Evolutionary conservation across 2,888 invertebrate species (phyloP), one percentile per base, ranked within the genome.

Genomic region (Pollenia angustigena): DNA sequence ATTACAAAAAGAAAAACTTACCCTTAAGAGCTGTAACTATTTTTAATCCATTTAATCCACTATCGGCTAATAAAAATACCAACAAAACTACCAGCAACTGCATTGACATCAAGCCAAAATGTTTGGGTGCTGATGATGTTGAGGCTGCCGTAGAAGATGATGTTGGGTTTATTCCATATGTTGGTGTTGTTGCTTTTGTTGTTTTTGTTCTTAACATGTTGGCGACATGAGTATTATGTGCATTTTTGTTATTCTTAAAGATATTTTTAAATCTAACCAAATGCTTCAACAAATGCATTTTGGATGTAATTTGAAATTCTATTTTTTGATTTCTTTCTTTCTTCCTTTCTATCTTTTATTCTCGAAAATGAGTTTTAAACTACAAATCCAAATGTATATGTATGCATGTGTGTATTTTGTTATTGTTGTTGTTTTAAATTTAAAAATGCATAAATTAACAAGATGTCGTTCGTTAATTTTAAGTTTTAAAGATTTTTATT

Each of bases 11-110:
- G 50, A 79, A 69, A 76, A 87, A 92, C 92, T 92, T 92, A 92
- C 92, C 92, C 92, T 92, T 92, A 90, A 92, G 92, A 89, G 92
- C 92, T 86, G 91, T 90, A 90, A 92, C 92, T 90, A 90, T 90
- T 89, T 90, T 90, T 90, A 92, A 91, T 92, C 92, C 92, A 91
- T 90, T 90, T 91, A 92, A 92, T 90, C 92, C 91, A 89, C 90
- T 89, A 86, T 89, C 87, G 74, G 88, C 88, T 76, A 85, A 79
- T 87, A 88, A 86, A 80, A 90, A 85, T 85, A 90, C 82, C 88
- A 90, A 82, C 89, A 88, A 89, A 81, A 87, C 72, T 79, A 87
- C 78, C 87, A 80, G 87, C 83, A 85, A 84, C 75, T 87, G 86
- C 86, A 83, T 72, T 87, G 86, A 87, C 86, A 87, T 81, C 48